Evolutionary conservation across 1,140 invertebrate genomes (phyloP), one percentile per base, ranked within the genome.

Genomic region (Cydia splendana): DNA sequence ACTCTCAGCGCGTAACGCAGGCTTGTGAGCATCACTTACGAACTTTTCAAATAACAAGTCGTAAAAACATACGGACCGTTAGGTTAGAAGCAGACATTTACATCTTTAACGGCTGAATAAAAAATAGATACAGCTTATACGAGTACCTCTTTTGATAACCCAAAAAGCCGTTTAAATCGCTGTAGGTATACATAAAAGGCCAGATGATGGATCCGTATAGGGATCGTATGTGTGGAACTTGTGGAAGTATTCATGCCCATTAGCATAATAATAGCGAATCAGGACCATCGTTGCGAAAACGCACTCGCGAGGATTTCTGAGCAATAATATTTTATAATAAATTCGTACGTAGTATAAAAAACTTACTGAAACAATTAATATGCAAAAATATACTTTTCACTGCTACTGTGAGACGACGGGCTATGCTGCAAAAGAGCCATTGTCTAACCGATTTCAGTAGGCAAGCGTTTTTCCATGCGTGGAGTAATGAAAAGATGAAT

Each of bases 1-100:
- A 88, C 87, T 92, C 85, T 83, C 85, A 82, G 83, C 83, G 84
- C 86, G 84, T 84, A 85, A 84, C 80, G 77, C 80, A 80, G 78
- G 71, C 78, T 75, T 48, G 73, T 73, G 77, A 76, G 69, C 76
- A 76, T 51, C 65, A 76, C 67, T 71, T 71, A 71, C 67, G 38
- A 71, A 71, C 67, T 71, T 71, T 71, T 38, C 67, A 71, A 71
- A 71, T 71, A 38, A 62, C 57, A 62, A 62, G 57, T 62, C 57
- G n/a, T 62, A 62, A 62, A 62, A 62, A 62, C 53, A 62, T 24
- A 62, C 57, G 57, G 2, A 20, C 20, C 20, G 57, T 71, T 71
- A 42, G 34, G 34, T 71, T 71, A 18, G 10, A 12, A 38, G 30
- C 34, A 42, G 5, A 71, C 57, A 62, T 62, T 62, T 12, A 7